Evolutionary conservation across 2,888 invertebrate genomes (phyloP).

Genomic region (Pomacea canaliculata): DNA sequence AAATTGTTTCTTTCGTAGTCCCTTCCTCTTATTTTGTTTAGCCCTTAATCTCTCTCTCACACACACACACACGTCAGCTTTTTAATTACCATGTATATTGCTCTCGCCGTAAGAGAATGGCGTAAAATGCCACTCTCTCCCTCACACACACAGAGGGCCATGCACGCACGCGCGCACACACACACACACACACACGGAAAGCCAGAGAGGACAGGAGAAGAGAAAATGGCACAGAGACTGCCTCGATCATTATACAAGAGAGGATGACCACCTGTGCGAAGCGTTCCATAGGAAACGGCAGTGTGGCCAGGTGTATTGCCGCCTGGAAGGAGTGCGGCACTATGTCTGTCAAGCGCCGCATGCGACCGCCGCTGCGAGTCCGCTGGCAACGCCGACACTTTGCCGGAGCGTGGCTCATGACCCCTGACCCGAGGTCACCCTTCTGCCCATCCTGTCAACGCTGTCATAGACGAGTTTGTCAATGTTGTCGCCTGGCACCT

Average conservation of each 20-base stretch:
- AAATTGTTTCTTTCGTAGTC: too few relatives aligned
- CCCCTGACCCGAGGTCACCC: slow-evolving; percentile 26
- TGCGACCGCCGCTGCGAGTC: slow-evolving; percentile 34
- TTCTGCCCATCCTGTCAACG: slow-evolving; percentile 1
- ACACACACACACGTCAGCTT: too few relatives aligned
- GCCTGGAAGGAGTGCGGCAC: slow-evolving; percentile 48
- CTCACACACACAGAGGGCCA: neutral
- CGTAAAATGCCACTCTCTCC: neutral
- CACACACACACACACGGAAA: neutral
- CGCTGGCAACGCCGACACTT: slow-evolving; percentile 40
- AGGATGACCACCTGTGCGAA: slow-evolving; percentile 45
- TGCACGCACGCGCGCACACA: neutral
- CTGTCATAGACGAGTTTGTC: too few relatives aligned
- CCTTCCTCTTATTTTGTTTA: too few relatives aligned
- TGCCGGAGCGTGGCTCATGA: slow-evolving; percentile 43
- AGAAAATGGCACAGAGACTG: neutral
- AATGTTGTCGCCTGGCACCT: too few relatives aligned
- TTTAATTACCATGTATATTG: too few relatives aligned
- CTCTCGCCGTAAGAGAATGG: too few relatives aligned
- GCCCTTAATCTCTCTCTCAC: too few relatives aligned
- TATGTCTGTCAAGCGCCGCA: slow-evolving; percentile 44
- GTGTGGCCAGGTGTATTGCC: slow-evolving; percentile 46
- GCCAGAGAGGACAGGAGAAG: neutral
- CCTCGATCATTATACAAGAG: neutral
- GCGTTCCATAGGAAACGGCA: slow-evolving; percentile 39